Percentiles rank a stretch among this genome's conserved stretches.
phyloP scores from a whole-genome alignment of 2,888 invertebrate genomes.

The Drosophila meridiana region DNA sequence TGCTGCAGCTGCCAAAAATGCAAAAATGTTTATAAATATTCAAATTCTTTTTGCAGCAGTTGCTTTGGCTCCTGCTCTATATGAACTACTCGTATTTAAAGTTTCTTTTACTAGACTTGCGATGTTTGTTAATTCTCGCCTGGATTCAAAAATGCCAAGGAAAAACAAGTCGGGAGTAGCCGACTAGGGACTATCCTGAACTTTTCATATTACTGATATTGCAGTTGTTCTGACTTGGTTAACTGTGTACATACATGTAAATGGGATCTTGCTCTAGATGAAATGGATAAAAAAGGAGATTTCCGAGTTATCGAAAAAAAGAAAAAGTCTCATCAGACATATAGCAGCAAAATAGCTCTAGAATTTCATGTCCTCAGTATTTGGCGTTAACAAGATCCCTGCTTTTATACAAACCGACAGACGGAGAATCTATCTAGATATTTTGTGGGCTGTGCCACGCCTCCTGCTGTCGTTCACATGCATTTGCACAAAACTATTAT shows the following conservation, averaged over 20 bases:
- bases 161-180: background rate
- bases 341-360: too few species aligned
- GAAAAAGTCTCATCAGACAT: background rate
- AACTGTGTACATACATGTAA: too few species aligned
- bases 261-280: too few species aligned
- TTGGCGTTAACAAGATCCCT: background rate
- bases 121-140: conserved; percentile 75
- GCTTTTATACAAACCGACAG: background rate
- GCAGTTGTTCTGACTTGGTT: too few species aligned
- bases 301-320: background rate
- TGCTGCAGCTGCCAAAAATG: conserved; percentile 64
- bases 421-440: background rate
- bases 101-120: conserved; percentile 59
- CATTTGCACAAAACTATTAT: background rate
- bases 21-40: conserved; percentile 77
- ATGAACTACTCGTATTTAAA: conserved; percentile 57
- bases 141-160: conserved; percentile 23
- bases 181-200: background rate
- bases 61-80: conserved; percentile 20
- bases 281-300: too few species aligned
- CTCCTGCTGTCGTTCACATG: background rate
- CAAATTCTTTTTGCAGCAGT: conserved; percentile 65
- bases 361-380: background rate
- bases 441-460: background rate
- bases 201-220: background rate